These are phyloP conservation scores for Mongoloraphidia duomilia DNA, from an alignment of 2,888 invertebrate species.

Conservation along the genomic window DNA sequence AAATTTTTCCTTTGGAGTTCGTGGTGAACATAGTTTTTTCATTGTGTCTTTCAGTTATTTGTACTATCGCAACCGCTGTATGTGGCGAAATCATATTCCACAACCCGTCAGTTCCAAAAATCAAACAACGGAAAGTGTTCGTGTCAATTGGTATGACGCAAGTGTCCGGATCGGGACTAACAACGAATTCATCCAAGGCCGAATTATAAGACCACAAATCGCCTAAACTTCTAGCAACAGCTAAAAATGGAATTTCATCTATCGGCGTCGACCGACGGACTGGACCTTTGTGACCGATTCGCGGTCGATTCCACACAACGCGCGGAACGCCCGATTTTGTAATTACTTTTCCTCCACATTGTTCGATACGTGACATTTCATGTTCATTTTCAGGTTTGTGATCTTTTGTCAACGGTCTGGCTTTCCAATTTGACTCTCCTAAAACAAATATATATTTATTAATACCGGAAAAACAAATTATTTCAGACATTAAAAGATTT, in stretches of 20 bases:
- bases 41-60: slow-evolving; percentile 66
- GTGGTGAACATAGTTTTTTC: slow-evolving; percentile 43
- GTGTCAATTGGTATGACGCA: slow-evolving; percentile 71
- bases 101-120: slow-evolving; percentile 92
- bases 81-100: slow-evolving; percentile 89
- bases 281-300: slow-evolving; percentile 72
- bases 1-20: slow-evolving; percentile 27
- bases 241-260: slow-evolving; percentile 89
- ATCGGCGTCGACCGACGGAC: slow-evolving; percentile 79
- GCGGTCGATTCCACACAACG: slow-evolving; percentile 93
- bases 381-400: slow-evolving; percentile 86
- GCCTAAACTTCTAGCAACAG: slow-evolving; percentile 89
- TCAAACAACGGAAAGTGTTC: slow-evolving; percentile 65
- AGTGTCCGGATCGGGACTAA: slow-evolving; percentile 96
- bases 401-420: slow-evolving; percentile 73
- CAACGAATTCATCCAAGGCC: slow-evolving; percentile 78
- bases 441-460: slow-evolving; percentile 12
- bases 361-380: slow-evolving; percentile 72
- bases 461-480: not conserved
- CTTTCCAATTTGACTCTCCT: slow-evolving; percentile 58
- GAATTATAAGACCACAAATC: slow-evolving; percentile 98
- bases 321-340: slow-evolving; percentile 75
- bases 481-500: not conserved
- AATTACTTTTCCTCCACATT: slow-evolving; percentile 67
- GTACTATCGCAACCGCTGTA: slow-evolving; percentile 71